phyloP scores from a whole-genome alignment of 2,888 invertebrate species.

The Cryptosula pallasiana region DNA sequence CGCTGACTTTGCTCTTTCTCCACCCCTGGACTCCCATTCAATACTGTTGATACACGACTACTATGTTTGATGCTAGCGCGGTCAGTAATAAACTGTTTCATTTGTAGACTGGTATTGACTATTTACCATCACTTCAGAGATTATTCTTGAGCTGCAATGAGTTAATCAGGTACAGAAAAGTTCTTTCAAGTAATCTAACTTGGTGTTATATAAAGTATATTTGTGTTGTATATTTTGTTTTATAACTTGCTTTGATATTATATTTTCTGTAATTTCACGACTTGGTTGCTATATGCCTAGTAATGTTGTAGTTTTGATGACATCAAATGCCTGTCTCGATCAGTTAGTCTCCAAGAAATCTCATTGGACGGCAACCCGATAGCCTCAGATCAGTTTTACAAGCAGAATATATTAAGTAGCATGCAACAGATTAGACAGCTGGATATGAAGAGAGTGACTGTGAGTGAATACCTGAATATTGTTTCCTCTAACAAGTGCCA shows the following conservation, averaged over 20 bases:
- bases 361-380: slow-evolving; percentile 62
- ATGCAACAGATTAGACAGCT: slow-evolving; percentile 50
- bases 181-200: slow-evolving; percentile 22
- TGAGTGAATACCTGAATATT: too few species aligned
- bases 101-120: slow-evolving; percentile 73
- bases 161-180: slow-evolving; percentile 58
- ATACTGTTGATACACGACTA: too few species aligned
- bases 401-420: slow-evolving; percentile 53
- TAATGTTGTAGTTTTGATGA: slow-evolving; percentile 68
- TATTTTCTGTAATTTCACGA: too few species aligned
- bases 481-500: background rate
- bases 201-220: background rate
- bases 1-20: too few species aligned
- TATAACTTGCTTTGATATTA: too few species aligned
- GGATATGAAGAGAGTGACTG: slow-evolving; percentile 50
- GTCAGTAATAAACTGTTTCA: background rate
- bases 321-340: slow-evolving; percentile 74
- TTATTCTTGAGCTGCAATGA: slow-evolving; percentile 79
- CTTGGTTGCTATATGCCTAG: too few species aligned
- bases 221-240: background rate
- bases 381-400: slow-evolving; percentile 70
- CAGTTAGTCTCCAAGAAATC: slow-evolving; percentile 71
- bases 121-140: slow-evolving; percentile 70
- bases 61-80: background rate
- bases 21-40: too few species aligned